Evolutionary conservation across 2,888 invertebrate genomes (phyloP), one percentile per base, ranked within the genome.

Genomic region (Stictocephala bisonia): DNA sequence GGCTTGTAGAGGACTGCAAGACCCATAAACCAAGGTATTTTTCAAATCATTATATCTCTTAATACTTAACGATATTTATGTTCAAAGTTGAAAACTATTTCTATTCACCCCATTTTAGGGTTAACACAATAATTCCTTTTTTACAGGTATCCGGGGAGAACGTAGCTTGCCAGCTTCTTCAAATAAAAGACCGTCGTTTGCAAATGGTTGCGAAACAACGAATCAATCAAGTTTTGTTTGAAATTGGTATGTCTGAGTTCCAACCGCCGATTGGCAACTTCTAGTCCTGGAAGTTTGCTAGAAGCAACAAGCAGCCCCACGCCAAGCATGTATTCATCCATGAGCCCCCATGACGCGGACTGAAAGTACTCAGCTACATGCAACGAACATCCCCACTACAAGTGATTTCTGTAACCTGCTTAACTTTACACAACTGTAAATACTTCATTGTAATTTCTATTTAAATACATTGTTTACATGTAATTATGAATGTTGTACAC

Each of bases 211-310:
- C 58, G n/a, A 58, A 58, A 27, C 58, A 58, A 26, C 58, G 58
- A 15, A 11, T 48, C 48, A 13, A 48, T 48, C 18, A 11, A 18
- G 18, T 58, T 58, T 58, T 58, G 58, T 58, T 58, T 58, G 58
- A 58, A 58, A 58, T 58, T 27, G 58, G 58, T 58, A 58, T 58
- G 58, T 58, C 58, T 58, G 58, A 58, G n/a, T 58, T 58, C 58
- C 58, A 58, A 24, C 13, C 13, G 15, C 13, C 58, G 58, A 27
- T 26, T 27, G 15, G 58, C 24, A 58, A 58, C 24, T 58, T 58
- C 29, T 24, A 58, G 58, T 13, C 58, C 58, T 58, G 58, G 58
- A 44, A 44, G 44, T 44, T 44, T 27, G 58, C 58, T 20, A 58
- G 58, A 58, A 58, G 29, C 22, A 44, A 27, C 58, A 24, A 58